Percentiles rank a stretch among this genome's conserved stretches.
Conservation (phyloP, 2,888 invertebrate genomes). For the Phoenoteleia sp. region DNA sequence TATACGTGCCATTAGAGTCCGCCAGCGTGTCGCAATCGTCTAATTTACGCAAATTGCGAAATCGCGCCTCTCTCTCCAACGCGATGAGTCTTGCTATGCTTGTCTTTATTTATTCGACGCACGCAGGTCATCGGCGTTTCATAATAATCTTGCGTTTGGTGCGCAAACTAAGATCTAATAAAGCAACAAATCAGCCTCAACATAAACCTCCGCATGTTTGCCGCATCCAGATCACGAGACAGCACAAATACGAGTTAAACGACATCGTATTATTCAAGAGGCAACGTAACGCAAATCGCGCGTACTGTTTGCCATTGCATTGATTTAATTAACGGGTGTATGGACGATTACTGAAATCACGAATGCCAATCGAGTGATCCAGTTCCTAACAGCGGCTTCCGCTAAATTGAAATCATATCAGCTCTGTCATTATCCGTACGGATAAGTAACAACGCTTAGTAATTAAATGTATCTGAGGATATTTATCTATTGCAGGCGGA, state of each 20-base stretch:
- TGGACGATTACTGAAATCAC: conserved; percentile 57
- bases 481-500: conserved; percentile 20
- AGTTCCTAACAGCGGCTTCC: conserved; percentile 59
- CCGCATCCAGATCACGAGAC: not conserved
- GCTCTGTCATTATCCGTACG: conserved; percentile 46
- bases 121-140: not conserved
- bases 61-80: conserved; percentile 60
- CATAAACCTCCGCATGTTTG: conserved; percentile 49
- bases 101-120: conserved; percentile 22
- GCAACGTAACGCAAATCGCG: conserved; percentile 31
- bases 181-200: conserved; percentile 86
- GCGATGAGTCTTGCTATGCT: not conserved
- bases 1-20: conserved; percentile 83
- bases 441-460: conserved; percentile 63
- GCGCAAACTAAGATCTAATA: conserved; percentile 86
- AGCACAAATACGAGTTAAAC: conserved; percentile 50
- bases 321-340: conserved; percentile 68
- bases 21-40: conserved; percentile 78
- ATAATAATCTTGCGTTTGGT: conserved; percentile 75
- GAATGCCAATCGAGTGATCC: conserved; percentile 47
- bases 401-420: conserved; percentile 63
- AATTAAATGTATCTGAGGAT: conserved; percentile 48
- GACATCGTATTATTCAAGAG: conserved; percentile 24
- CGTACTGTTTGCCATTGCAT: conserved; percentile 39
- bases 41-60: conserved; percentile 84